phyloP scores from a whole-genome alignment of 1,140 invertebrate genomes.

The Bilobella aurantiaca region DNA sequence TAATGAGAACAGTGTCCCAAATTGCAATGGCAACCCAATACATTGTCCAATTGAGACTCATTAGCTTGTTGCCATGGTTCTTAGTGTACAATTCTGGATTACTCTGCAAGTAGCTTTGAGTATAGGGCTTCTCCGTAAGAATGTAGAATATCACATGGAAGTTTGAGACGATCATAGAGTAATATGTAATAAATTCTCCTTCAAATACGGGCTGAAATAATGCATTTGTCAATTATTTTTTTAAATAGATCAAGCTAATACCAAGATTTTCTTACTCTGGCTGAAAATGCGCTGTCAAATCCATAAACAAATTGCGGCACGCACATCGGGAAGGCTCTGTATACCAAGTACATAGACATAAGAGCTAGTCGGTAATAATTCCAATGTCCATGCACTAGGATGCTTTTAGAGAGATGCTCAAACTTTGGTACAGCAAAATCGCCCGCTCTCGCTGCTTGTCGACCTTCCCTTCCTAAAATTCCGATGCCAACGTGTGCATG shows the following conservation, averaged over 20 bases:
- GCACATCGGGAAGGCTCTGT: slow-evolving; percentile 65
- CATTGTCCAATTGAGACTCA: not conserved
- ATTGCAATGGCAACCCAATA: not conserved
- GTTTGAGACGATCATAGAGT: too few relatives aligned
- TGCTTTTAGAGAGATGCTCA: slow-evolving; percentile 52
- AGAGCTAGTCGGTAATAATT: slow-evolving; percentile 60
- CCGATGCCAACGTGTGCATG: slow-evolving; percentile 84
- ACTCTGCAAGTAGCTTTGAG: slow-evolving; percentile 48
- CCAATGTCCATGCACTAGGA: slow-evolving; percentile 64
- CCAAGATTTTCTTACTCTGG: not conserved
- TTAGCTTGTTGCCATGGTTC: not conserved
- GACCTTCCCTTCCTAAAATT: slow-evolving; percentile 78
- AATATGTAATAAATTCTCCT: too few relatives aligned
- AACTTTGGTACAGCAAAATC: slow-evolving; percentile 58
- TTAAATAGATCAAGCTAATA: slow-evolving; percentile 11
- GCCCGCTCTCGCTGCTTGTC: slow-evolving; percentile 59
- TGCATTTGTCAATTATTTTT: not conserved
- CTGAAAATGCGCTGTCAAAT: slow-evolving; percentile 9
- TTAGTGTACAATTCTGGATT: slow-evolving; percentile 41
- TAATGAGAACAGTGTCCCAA: not conserved
- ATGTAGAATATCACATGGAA: too few relatives aligned
- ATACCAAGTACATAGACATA: slow-evolving; percentile 73
- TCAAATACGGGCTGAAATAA: slow-evolving; percentile 39
- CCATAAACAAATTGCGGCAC: slow-evolving; percentile 1
- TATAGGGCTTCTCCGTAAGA: slow-evolving; percentile 57